Evolutionary conservation across 2,888 invertebrate genomes (phyloP), one percentile per base, ranked within the genome.

Genomic region (Ophion obscuratus): DNA sequence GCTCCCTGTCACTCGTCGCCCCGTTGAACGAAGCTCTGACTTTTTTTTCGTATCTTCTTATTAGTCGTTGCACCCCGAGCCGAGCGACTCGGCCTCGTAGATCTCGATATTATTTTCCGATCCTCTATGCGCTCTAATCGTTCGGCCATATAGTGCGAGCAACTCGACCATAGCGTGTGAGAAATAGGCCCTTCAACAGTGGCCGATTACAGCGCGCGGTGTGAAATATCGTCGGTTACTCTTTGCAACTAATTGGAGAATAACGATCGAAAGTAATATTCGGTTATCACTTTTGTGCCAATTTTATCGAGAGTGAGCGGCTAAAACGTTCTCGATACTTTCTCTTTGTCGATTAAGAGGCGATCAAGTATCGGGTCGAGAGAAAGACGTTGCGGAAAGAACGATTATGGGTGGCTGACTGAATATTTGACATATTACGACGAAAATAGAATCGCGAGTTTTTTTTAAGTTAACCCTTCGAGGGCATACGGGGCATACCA

Each of bases 1-100:
- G 57, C 77, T 82, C 76, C 73, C 20, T 67, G 76, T 86, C 85
- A 86, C 83, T 86, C 85, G 77, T 86, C 85, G 31, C 85, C 31
- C 36, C 47, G 31, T 61, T 71, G 31, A 47, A 74, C 74, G 74
- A 78, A 83, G 78, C 76, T 79, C 83, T 76, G 74, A 64, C 66
- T 67, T 80, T 64, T 27, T 53, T 40, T 10, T 64, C 44, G 10
- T 59, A 24, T 66, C 40, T 81, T 67, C 76, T 70, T 81, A 77
- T 86, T 83, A 76, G 57, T 71, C 80, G 14, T 67, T 61, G 67
- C 62, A 62, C 68, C 44, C 59, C 67, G 85, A 83, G 73, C 83
- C 76, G 77, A 80, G 57, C 79, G 70, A 53, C 40, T 57, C 36
- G 40, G 40, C 67, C 78, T 68, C 79, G 79, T 70, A 36, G 20